Percentiles rank a stretch among this genome's conserved stretches.
These are phyloP conservation scores for Cassiopea xamachana DNA, from an alignment of 30 jellyfish, hydroid and myxozoan species.

Conservation along the genomic window DNA sequence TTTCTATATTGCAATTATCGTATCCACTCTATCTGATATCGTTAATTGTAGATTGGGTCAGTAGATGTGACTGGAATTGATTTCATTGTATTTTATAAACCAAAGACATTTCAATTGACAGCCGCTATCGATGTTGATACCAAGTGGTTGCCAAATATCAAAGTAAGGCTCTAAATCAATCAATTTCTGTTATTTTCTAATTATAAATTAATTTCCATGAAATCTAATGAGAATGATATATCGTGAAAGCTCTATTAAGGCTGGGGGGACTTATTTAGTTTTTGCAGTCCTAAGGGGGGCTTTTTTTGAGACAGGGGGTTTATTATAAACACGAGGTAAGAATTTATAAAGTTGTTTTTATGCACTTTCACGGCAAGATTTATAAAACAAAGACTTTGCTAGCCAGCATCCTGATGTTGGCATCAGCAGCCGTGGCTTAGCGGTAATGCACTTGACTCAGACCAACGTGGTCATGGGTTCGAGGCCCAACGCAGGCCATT, in stretches of 20 bases:
- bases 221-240: neutral
- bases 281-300: neutral
- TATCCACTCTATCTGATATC: too few species aligned
- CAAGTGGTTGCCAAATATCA: constrained; percentile 68
- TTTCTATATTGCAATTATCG: too few species aligned
- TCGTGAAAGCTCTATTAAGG: neutral
- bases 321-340: neutral
- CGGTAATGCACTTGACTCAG: too few species aligned
- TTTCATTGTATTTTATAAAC: constrained; percentile 88
- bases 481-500: too few species aligned
- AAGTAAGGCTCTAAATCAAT: constrained; percentile 21
- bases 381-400: neutral
- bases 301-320: neutral
- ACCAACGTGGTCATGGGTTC: too few species aligned
- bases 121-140: constrained; percentile 84
- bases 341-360: neutral
- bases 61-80: constrained; percentile 63
- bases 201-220: neutral
- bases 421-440: too few species aligned
- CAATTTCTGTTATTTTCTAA: too few species aligned
- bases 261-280: neutral
- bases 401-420: neutral
- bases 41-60: constrained; percentile 64
- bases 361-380: neutral
- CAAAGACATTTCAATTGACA: constrained; percentile 78